Base-by-base conservation (phyloP, 64 coral and sea anemone genomes). In the Platygyra sinensis region DNA sequence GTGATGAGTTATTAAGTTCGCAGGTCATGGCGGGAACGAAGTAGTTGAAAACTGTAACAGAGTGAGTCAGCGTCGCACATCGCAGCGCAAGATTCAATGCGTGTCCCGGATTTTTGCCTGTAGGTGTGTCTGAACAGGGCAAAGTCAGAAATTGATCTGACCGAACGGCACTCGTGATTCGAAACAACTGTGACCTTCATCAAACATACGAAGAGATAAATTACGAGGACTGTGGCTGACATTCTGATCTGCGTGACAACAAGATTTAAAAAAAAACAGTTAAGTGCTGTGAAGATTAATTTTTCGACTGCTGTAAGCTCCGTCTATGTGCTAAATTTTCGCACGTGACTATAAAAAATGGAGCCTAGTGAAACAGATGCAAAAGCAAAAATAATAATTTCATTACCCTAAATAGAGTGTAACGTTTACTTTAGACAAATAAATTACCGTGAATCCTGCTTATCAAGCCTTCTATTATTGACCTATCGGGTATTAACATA, bases 31-130 rank as follows among this genome's bases (percentile, higher is more conserved):
- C 2, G 74, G 32, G 74, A 76, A 49, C 16, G 38, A 76, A 15
- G 74, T 42, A 76, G 36, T 76, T 76, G 38, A 76, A n/a, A 76
- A 18, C 74, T 76, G 74, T 76, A 76, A 20, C 74, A 76, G 33
- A 20, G 17, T 28, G 74, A 32, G 19, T 76, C 74, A 49, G 74
- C 74, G 32, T 76, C 74, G 50, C 74, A 76, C 22, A 2, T 46
- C 16, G 74, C 31, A 16, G 32, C 74, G 74, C 74, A 76, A 38
- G 74, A 49, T 76, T 76, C 74, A 49, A 76, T 0, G 16, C 74
- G 74, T 76, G 30, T 76, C 74, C 36, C 74, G 74, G 74, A 50
- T 76, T 22, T 76, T 49, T 5, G 15, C 36, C 18, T 46, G 74
- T 46, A 38, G 74, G 33, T 76, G 33, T 76, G 38, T 10, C 33